Conservation (phyloP, 2,797 vertebrate genomes). For the Pteropus rufus region DNA sequence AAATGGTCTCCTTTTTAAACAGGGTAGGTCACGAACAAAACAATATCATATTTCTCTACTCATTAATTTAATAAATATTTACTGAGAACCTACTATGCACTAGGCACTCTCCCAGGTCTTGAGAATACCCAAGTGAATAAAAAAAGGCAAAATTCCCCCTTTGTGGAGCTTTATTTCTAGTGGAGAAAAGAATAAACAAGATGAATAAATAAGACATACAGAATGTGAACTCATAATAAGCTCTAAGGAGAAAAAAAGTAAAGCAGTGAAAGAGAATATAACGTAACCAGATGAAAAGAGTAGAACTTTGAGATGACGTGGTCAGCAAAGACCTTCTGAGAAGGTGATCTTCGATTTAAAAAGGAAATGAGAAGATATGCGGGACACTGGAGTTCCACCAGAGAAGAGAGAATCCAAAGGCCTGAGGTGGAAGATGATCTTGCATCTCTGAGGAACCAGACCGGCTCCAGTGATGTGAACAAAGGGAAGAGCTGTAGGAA, state of each 20-base stretch:
- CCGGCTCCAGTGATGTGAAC: background rate
- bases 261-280: background rate
- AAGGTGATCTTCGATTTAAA: background rate
- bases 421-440: background rate
- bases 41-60: background rate
- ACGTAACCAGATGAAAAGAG: background rate
- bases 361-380: background rate
- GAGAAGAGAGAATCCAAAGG: background rate
- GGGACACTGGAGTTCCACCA: background rate
- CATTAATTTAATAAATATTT: background rate
- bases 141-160: background rate
- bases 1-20: background rate
- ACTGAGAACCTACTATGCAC: background rate
- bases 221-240: background rate
- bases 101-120: background rate
- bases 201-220: background rate
- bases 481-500: background rate
- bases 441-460: background rate
- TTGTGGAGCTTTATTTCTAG: background rate
- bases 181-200: background rate
- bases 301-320: background rate
- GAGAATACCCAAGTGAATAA: background rate
- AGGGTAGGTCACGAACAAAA: background rate
- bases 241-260: background rate
- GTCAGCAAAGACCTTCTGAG: background rate